Percentiles rank a stretch among this genome's conserved stretches.
These are phyloP conservation scores for Mya arenaria DNA, from an alignment of 1,140 invertebrate genomes.

Conservation along the genomic window DNA sequence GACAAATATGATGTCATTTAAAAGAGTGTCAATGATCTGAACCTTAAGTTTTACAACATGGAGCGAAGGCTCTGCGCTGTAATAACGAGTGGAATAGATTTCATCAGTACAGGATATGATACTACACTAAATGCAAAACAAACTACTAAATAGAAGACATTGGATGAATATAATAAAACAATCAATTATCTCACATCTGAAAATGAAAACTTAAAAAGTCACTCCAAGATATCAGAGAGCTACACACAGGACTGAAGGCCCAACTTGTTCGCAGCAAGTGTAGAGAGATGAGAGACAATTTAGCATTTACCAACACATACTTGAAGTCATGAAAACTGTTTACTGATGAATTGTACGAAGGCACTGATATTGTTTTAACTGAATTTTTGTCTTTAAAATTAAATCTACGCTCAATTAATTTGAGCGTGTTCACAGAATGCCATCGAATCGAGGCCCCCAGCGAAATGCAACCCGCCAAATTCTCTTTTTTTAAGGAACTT, in stretches of 20 bases:
- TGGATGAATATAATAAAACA: too few species aligned
- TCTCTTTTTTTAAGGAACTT: not conserved
- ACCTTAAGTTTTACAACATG: too few species aligned
- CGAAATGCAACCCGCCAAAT: not conserved
- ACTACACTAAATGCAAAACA: too few species aligned
- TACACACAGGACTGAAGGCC: not conserved
- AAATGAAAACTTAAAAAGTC: not conserved
- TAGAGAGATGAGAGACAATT: not conserved
- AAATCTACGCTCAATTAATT: not conserved
- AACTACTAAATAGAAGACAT: too few species aligned
- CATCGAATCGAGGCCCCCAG: not conserved
- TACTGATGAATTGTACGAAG: not conserved
- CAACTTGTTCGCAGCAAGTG: not conserved
- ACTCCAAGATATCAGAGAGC: not conserved
- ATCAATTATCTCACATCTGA: too few species aligned
- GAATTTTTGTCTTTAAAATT: not conserved
- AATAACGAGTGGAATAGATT: too few species aligned
- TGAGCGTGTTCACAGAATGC: not conserved
- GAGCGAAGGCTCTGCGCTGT: too few species aligned
- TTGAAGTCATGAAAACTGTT: not conserved
- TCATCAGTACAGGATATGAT: too few species aligned
- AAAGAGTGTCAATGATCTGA: too few species aligned
- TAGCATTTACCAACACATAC: not conserved
- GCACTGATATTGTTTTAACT: not conserved
- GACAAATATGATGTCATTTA: too few species aligned